Base-by-base conservation (phyloP, 2,113 vertebrate genomes). In the Antechinus stuartii region DNA sequence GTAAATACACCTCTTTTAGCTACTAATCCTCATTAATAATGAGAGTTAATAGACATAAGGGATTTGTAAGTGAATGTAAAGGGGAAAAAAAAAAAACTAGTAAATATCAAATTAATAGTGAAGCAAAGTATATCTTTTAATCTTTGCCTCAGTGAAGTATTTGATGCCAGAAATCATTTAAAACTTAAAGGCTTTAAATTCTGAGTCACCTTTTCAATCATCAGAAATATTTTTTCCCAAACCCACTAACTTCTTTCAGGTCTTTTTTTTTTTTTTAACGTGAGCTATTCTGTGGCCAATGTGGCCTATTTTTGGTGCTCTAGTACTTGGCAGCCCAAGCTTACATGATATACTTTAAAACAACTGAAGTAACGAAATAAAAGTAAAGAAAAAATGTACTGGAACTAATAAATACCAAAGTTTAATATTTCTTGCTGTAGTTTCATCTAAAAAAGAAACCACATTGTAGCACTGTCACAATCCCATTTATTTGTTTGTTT, bases 351-450 rank as follows among this genome's bases (percentile, higher is more conserved):
- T 89, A 91, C n/a, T 89, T 93, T 46, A 16, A 35, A 91, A 61
- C 96, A 96, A 96, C 54, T 92, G 35, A 96, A 97, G 91, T 93
- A 91, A 92, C 92, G 0, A 91, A 95, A 92, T 91, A 89, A 91
- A 92, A 90, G 42, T 94, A 96, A 84, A 89, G 92, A 91, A 94
- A 47, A 94, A 96, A 56, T 49, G 93, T 27, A 95, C 53, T 91
- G 92, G 94, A 91, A 90, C 0, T 0, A 95, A 93, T 90, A 22
- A 26, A 94, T 94, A 93, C 90, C 49, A 95, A 97, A 91, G 96
- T n/a, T 94, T 96, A 94, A 92, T 96, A 96, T 96, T 95, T 96
- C 95, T 97, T 94, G 76, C 54, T 98, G 76, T 96, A 91, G 91
- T 96, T 95, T 97, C 92, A 94, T 91, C 96, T 96, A 57, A 92